These are phyloP conservation scores for Hormaphis cornu DNA, from an alignment of 1,140 invertebrate species.

Conservation along the genomic window DNA sequence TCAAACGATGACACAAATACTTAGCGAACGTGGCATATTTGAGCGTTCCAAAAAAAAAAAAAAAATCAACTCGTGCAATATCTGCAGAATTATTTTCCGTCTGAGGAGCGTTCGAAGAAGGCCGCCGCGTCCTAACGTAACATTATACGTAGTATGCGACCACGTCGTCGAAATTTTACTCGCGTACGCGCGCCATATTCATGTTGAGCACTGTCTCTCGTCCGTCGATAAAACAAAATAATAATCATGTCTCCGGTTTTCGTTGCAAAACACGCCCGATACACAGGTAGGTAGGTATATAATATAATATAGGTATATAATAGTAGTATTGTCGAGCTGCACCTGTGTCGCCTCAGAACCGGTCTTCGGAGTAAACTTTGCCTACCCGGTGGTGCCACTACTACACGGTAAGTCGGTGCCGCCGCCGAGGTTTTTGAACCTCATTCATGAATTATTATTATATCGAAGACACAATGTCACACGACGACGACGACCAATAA, in stretches of 20 bases:
- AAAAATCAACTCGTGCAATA: neutral
- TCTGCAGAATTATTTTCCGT: neutral
- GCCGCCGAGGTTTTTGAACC: conserved; percentile 19
- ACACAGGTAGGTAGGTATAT: too few species aligned
- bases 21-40: neutral
- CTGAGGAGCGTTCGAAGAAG: neutral
- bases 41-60: neutral
- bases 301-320: too few species aligned
- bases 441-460: conserved; percentile 7
- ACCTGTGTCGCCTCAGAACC: neutral
- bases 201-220: neutral
- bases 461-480: neutral
- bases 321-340: neutral
- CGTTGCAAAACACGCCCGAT: conserved; percentile 3
- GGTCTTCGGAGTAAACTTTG: neutral
- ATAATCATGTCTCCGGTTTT: too few species aligned
- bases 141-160: too few species aligned
- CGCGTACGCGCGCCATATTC: too few species aligned
- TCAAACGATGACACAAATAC: neutral
- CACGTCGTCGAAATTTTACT: neutral
- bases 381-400: neutral
- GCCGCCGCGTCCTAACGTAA: neutral
- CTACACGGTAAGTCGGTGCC: neutral
- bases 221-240: too few species aligned
- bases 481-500: too few species aligned